These are phyloP conservation scores for Drosophila rhopaloa DNA, from an alignment of 1,140 invertebrate genomes.

Conservation along the genomic window DNA sequence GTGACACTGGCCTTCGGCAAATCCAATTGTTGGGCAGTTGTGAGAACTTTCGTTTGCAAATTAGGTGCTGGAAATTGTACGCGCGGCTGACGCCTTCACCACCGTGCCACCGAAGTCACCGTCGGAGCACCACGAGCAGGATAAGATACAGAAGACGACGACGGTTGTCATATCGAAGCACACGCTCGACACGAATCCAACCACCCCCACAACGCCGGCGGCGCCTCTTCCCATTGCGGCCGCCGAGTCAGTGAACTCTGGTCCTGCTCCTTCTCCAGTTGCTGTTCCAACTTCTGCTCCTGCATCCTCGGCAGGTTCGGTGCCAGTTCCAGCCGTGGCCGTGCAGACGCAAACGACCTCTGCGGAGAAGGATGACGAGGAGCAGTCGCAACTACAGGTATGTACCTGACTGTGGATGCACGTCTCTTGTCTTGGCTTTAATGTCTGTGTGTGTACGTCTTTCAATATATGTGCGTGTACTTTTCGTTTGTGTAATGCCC, in stretches of 20 bases:
- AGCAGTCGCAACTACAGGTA: conserved; percentile 73
- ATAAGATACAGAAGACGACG: conserved; percentile 93
- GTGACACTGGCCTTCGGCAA: conserved; percentile 35
- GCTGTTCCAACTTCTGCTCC: neutral
- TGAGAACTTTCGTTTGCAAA: conserved; percentile 27
- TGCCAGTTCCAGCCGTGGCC: conserved; percentile 20
- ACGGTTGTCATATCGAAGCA: conserved; percentile 98
- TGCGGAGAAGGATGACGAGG: conserved; percentile 27
- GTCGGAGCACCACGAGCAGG: conserved; percentile 87
- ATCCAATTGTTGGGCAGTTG: conserved; percentile 15
- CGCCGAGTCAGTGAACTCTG: conserved; percentile 48
- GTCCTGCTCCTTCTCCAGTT: conserved; percentile 13
- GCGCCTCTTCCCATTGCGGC: conserved; percentile 42
- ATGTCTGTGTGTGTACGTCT: conserved; percentile 44
- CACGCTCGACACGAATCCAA: conserved; percentile 87
- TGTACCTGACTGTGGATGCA: conserved; percentile 61
- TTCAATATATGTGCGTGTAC: conserved; percentile 56
- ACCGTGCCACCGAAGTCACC: conserved; percentile 91
- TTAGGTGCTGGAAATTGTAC: conserved; percentile 94
- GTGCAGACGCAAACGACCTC: conserved; percentile 53
- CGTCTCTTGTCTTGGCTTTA: conserved; percentile 56
- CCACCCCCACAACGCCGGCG: conserved; percentile 68
- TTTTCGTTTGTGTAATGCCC: conserved; percentile 36
- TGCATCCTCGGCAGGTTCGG: conserved; percentile 22
- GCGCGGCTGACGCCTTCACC: conserved; percentile 93